Evolutionary conservation across 2,888 invertebrate species (phyloP), one percentile per base, ranked within the genome.

Genomic region (Blastobasis lacticolella): DNA sequence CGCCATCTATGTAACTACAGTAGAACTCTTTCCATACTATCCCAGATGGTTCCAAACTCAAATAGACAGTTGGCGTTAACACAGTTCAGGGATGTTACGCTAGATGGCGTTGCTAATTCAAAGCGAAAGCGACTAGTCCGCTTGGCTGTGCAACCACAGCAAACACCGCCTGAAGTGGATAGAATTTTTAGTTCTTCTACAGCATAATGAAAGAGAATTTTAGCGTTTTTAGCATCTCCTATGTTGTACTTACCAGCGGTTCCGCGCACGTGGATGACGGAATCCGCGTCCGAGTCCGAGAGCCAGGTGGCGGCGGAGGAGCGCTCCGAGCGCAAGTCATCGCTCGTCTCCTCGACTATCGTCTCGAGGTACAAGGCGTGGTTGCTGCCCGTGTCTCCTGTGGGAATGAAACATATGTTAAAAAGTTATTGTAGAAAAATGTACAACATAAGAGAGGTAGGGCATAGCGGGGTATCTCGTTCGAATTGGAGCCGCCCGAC

Each of bases 301-400:
- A 91, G 80, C 91, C 91, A 91, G 63, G 90, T 90, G 63, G 90
- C 89, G 50, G 89, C 89, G 45, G 91, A 90, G 55, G 92, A 92
- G 55, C 92, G 91, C 72, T 94, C 94, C 55, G 93, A 93, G 57
- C 92, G 91, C 61, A 94, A 84, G 71, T 96, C 95, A 83, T 96
- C 95, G 62, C 95, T 94, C 10, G 95, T 95, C 81, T 96, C 96
- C 81, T 96, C 96, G 69, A 95, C 90, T 75, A 96, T 96, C 37
- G 96, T 95, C 81, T 96, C 95, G 84, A 95, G 90, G 78, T 93
- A 93, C 71, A 92, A 90, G 63, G 91, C 91, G 68, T 91, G 90
- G 66, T 81, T 85, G 74, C 84, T 83, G 63, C 87, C 87, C 71
- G 74, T 84, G 65, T 86, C 87, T 69, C 81, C 86, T 86, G 72